phyloP scores from a whole-genome alignment of 1,140 invertebrate species.

The Drosophila mayri region DNA sequence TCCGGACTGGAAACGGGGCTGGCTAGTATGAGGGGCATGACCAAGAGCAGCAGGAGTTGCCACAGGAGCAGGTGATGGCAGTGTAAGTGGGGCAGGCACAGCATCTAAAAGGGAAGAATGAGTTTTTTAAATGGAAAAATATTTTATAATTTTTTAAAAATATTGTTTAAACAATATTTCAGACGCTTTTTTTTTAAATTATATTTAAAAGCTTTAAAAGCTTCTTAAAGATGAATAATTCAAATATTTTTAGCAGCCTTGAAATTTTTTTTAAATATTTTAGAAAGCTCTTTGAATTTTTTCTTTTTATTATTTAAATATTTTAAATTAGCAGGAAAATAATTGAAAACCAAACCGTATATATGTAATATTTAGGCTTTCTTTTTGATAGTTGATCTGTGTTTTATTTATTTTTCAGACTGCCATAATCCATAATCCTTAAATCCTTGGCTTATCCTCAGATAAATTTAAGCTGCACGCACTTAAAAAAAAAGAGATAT shows the following conservation, averaged over 20 bases:
- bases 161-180: too few species aligned
- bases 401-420: neutral
- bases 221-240: too few species aligned
- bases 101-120: constrained; percentile 39
- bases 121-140: neutral
- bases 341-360: neutral
- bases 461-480: neutral
- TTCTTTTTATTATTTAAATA: too few species aligned
- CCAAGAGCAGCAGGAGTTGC: constrained; percentile 23
- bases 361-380: neutral
- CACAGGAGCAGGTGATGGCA: constrained; percentile 23
- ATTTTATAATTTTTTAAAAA: too few species aligned
- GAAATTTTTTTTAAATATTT: too few species aligned
- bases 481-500: neutral
- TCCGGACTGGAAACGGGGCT: constrained; percentile 74
- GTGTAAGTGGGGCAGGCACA: constrained; percentile 8
- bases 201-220: too few species aligned
- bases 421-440: too few species aligned
- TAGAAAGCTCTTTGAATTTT: too few species aligned
- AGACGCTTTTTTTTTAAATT: too few species aligned
- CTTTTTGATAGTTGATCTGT: too few species aligned
- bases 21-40: constrained; percentile 19
- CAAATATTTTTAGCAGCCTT: too few species aligned
- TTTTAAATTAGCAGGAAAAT: too few species aligned
- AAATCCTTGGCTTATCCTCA: neutral